Conservation (phyloP, 2,797 vertebrate species). For the Lophotriccus pileatus region DNA sequence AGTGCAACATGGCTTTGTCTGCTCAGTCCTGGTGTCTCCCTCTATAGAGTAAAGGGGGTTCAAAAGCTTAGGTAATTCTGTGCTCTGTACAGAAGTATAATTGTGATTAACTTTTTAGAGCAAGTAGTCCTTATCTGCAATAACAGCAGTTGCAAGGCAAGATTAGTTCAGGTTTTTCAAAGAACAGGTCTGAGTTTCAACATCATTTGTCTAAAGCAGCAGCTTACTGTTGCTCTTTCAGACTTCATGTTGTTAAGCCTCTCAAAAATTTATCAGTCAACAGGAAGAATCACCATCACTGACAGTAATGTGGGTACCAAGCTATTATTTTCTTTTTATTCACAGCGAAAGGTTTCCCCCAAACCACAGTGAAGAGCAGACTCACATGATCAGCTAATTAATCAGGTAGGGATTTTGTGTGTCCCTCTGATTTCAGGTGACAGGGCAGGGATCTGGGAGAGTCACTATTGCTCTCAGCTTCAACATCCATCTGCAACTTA, state of each 20-base stretch:
- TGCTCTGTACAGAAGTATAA: neutral
- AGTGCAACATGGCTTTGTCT: neutral
- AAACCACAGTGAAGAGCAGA: neutral
- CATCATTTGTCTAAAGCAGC: neutral
- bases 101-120: neutral
- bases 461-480: fast-evolving
- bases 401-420: neutral
- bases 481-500: neutral
- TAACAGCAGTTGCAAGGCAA: neutral
- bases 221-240: neutral
- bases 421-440: neutral
- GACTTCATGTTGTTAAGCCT: neutral
- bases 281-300: neutral
- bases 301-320: neutral
- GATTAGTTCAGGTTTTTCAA: neutral
- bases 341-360: neutral
- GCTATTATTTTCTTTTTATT: neutral
- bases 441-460: neutral
- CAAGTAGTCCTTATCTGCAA: neutral
- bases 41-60: neutral
- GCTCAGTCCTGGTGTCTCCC: neutral
- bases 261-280: neutral
- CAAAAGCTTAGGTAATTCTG: neutral
- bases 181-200: neutral
- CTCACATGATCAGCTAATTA: neutral